Evolutionary conservation across 2,113 vertebrate genomes (phyloP).

Genomic region (Pipa parva): DNA sequence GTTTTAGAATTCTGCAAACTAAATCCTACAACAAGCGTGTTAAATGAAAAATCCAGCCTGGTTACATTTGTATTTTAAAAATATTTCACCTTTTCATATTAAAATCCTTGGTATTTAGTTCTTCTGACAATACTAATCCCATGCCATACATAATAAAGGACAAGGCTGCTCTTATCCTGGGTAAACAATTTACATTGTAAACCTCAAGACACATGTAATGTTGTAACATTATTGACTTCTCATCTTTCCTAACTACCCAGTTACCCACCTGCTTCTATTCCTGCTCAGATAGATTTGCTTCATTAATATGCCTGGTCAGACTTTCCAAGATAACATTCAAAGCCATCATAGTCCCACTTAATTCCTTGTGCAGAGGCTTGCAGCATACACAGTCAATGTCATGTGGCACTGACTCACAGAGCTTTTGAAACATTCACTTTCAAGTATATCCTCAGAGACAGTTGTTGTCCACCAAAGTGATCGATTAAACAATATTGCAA

Average conservation of each 20-base stretch:
- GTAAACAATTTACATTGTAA: not conserved
- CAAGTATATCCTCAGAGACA: slow-evolving; percentile 10
- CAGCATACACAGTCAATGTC: slow-evolving; percentile 36
- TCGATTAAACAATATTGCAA: not conserved
- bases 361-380: slow-evolving; percentile 26
- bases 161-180: not conserved
- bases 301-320: slow-evolving; percentile 42
- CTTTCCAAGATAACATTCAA: slow-evolving; percentile 35
- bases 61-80: too few species aligned
- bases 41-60: too few species aligned
- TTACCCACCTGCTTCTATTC: slow-evolving; percentile 28
- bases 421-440: slow-evolving; percentile 12
- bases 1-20: too few species aligned
- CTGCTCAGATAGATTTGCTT: slow-evolving; percentile 30
- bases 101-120: too few species aligned
- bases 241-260: slow-evolving; percentile 25
- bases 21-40: too few species aligned
- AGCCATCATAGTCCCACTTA: slow-evolving; percentile 34
- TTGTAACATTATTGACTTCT: slow-evolving; percentile 39
- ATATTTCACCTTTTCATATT: too few species aligned
- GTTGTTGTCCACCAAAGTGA: slow-evolving; percentile 1
- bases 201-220: slow-evolving; percentile 3
- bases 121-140: too few species aligned
- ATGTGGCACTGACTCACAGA: slow-evolving; percentile 13
- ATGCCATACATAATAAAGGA: too few species aligned